phyloP scores from a whole-genome alignment of 92 coral and sea anemone species.

The Chrysogorgia sp. region DNA sequence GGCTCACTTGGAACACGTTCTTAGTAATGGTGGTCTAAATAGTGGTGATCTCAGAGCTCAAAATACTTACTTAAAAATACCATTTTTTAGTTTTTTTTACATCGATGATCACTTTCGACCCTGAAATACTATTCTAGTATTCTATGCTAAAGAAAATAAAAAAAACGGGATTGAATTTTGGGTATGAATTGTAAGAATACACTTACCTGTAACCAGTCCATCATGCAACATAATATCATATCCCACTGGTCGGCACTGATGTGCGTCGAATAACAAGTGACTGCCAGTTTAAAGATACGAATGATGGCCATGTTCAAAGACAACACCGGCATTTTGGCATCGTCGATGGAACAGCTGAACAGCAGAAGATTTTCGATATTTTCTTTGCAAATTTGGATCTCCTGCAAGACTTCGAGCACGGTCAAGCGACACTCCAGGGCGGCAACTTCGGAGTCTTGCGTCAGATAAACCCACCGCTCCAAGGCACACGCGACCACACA shows the following conservation, averaged over 20 bases:
- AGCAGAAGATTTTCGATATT: constrained; percentile 63
- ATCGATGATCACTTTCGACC: no score
- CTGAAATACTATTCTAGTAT: no score
- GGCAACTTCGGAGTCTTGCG: constrained; percentile 67
- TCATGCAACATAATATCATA: constrained; percentile 80
- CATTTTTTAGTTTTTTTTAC: no score
- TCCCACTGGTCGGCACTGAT: constrained; percentile 79
- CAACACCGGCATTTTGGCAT: constrained; percentile 43
- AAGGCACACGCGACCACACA: constrained; percentile 57
- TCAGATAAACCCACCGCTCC: constrained; percentile 72
- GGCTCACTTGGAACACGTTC: no score
- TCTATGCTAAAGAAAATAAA: neutral
- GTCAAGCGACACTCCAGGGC: constrained; percentile 79
- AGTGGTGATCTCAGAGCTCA: no score
- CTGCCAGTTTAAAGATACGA: constrained; percentile 63
- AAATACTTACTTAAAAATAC: no score
- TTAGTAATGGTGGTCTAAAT: no score
- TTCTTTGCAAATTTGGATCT: constrained; percentile 67
- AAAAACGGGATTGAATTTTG: no score
- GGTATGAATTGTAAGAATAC: no score
- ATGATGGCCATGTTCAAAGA: constrained; percentile 70
- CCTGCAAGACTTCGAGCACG: constrained; percentile 67
- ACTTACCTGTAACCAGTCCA: constrained; percentile 93
- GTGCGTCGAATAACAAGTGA: constrained; percentile 49
- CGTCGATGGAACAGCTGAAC: constrained; percentile 46